Conservation (phyloP, 1,140 invertebrate genomes). For the Drosophila lowei region DNA sequence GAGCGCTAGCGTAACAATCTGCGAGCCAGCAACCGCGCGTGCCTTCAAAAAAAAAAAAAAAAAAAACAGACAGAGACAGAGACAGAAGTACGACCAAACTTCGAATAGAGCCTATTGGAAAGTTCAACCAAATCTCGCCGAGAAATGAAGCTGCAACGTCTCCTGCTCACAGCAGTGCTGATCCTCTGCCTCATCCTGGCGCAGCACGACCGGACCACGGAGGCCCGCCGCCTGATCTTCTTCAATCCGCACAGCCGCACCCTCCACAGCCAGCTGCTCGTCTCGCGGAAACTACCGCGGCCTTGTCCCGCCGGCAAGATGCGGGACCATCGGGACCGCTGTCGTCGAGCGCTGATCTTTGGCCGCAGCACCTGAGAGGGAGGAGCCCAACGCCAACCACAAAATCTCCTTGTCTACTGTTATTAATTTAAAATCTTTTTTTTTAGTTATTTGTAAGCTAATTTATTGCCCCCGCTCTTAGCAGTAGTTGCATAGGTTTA, state of each 20-base stretch:
- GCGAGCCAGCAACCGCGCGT: constrained; percentile 12
- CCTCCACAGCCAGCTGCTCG: constrained; percentile 60
- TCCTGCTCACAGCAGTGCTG: constrained; percentile 35
- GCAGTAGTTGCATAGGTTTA: constrained; percentile 29
- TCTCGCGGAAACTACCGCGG: constrained; percentile 44
- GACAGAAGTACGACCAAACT: background rate
- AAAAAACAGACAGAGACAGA: background rate
- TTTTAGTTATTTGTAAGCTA: constrained; percentile 38
- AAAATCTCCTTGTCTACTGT: constrained; percentile 4
- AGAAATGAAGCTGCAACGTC: constrained; percentile 49
- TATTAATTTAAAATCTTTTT: background rate
- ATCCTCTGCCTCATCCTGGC: constrained; percentile 38
- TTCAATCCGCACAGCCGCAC: constrained; percentile 52
- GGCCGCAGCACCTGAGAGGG: constrained; percentile 52
- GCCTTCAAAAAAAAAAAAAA: background rate
- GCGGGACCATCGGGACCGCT: constrained; percentile 76
- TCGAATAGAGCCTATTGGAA: no score
- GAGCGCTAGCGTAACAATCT: constrained; percentile 16
- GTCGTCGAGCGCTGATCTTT: constrained; percentile 69
- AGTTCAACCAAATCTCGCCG: no score
- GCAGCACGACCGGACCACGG: constrained; percentile 27
- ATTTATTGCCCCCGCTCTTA: constrained; percentile 33
- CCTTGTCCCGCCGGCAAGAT: constrained; percentile 72
- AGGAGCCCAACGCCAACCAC: no score
- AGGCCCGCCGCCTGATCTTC: constrained; percentile 61